A percentile compares a stretch with the other conserved stretches of the same genome.
These are phyloP conservation scores for Elymnias hypermnestra DNA, from an alignment of 1,140 invertebrate species.

Conservation along the genomic window DNA sequence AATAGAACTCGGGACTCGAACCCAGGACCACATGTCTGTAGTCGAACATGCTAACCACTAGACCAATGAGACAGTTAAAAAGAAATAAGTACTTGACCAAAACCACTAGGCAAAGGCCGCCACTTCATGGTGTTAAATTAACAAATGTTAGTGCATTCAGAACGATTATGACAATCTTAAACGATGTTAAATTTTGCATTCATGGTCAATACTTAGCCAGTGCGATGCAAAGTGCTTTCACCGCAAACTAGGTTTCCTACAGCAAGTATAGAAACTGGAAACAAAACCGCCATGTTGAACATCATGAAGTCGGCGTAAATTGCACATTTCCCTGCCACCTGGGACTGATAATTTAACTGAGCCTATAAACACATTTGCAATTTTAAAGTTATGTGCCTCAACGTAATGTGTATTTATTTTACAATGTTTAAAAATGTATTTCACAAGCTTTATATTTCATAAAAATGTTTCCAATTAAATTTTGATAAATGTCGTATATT, in stretches of 20 bases:
- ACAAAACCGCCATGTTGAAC: conserved; percentile 9
- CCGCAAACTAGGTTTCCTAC: conserved; percentile 8
- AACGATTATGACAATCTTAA: neutral
- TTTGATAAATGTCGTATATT: no score
- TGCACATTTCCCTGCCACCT: neutral
- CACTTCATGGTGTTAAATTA: neutral
- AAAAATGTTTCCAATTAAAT: no score
- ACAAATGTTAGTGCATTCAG: neutral
- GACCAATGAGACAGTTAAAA: no score
- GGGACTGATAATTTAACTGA: no score
- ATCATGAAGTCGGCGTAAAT: conserved; percentile 4
- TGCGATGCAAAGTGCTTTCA: conserved; percentile 9
- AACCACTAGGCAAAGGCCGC: neutral
- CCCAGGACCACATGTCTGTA: no score
- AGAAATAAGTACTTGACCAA: neutral
- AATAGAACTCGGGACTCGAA: no score
- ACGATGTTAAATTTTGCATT: neutral
- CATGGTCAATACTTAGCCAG: neutral
- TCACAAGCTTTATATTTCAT: no score
- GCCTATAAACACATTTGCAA: neutral
- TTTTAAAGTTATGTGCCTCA: no score
- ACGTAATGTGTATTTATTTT: no score
- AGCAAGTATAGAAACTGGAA: conserved; percentile 14
- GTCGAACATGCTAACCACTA: no score
- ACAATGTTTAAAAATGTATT: no score